These are phyloP conservation scores for Trypoxylus dichotomus DNA, from an alignment of 1,140 invertebrate genomes.

Conservation along the genomic window DNA sequence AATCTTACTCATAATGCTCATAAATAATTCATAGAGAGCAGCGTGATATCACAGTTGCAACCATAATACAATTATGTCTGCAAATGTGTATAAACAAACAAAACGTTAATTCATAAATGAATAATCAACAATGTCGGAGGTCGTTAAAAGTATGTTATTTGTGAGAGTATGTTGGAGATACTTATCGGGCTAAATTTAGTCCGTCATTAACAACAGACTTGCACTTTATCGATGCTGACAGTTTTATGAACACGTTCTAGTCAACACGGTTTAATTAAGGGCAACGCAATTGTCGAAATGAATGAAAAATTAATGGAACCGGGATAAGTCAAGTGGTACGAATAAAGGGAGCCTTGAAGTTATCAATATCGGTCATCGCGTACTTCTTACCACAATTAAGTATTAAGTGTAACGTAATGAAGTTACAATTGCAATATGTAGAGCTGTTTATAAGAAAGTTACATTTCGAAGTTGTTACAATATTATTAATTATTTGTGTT, in stretches of 20 bases:
- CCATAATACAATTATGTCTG: neutral
- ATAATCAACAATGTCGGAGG: neutral
- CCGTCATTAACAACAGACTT: neutral
- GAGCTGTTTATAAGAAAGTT: too few species aligned
- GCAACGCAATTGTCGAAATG: neutral
- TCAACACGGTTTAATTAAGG: neutral
- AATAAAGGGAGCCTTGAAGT: neutral
- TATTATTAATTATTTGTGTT: too few species aligned
- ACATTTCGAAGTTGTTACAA: too few species aligned
- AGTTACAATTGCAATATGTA: too few species aligned
- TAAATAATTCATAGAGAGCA: neutral
- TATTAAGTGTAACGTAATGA: too few species aligned
- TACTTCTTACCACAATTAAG: neutral
- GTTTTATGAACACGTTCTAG: neutral
- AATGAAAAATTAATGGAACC: neutral
- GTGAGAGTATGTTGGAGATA: neutral
- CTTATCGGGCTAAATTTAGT: neutral
- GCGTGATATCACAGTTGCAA: neutral
- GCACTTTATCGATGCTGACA: neutral
- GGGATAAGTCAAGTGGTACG: neutral
- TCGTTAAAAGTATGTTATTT: neutral
- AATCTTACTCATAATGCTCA: neutral
- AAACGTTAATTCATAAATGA: neutral
- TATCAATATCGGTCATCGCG: neutral
- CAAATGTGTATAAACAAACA: neutral